phyloP scores from a whole-genome alignment of 2,113 vertebrate genomes.

The Sitta europaea region DNA sequence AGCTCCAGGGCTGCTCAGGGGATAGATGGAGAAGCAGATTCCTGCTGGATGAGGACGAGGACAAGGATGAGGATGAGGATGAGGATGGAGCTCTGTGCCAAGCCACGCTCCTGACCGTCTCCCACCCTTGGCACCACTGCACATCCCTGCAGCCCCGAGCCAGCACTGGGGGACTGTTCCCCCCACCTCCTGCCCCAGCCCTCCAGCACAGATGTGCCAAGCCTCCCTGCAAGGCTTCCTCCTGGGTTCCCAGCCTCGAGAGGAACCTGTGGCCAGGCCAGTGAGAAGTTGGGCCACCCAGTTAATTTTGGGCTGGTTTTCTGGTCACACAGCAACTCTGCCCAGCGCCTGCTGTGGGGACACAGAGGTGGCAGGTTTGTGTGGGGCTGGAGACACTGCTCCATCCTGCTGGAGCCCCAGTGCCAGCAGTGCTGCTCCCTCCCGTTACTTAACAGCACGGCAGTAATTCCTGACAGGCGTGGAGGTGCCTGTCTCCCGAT shows the following conservation, averaged over 20 bases:
- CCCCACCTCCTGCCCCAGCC: background rate
- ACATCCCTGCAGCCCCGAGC: background rate
- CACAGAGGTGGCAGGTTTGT: background rate
- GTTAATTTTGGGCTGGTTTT: background rate
- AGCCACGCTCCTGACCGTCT: rapidly evolving
- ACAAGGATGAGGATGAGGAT: background rate
- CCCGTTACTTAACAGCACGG: background rate
- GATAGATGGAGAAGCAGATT: background rate
- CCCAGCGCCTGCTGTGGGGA: rapidly evolving
- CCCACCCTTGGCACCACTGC: background rate
- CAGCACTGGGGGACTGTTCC: rapidly evolving
- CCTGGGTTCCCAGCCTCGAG: rapidly evolving
- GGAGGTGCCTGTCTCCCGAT: background rate
- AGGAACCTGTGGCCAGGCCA: background rate
- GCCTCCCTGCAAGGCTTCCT: background rate
- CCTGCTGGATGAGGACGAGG: background rate
- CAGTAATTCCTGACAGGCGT: background rate
- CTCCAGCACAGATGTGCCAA: rapidly evolving
- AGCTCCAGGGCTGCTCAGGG: background rate
- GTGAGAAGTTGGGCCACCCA: rapidly evolving
- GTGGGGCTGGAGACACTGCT: background rate
- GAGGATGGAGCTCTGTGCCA: background rate
- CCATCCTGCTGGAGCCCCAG: background rate
- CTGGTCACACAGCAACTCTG: rapidly evolving
- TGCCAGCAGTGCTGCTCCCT: rapidly evolving